Base-by-base conservation (phyloP, 2,113 vertebrate species). In the Trochalopteron elliotii region DNA sequence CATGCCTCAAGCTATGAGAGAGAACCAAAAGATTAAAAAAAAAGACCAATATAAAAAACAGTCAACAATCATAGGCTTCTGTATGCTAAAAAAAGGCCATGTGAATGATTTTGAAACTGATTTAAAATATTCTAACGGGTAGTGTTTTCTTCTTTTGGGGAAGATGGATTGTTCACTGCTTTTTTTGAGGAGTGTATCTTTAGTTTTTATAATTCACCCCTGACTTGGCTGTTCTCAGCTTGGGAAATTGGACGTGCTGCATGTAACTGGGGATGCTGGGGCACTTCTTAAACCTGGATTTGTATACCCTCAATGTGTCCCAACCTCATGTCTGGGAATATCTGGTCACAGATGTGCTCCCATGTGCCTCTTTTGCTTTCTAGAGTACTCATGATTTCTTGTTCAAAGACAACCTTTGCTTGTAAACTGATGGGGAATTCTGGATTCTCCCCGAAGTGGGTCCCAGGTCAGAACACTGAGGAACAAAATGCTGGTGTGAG, bases 1-100 rank as follows among this genome's bases (percentile, higher is more conserved):
- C 52, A 35, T 90, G 72, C 95, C 81, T 94, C 68, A 68, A 87
- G 82, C 93, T 80, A 86, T 55, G 39, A 77, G 57, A 79, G 60
- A 17, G 55, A 92, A 88, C 47, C 31, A 60, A 71, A 93, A 80
- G 42, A 80, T 85, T 59, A 6, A 20, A 27, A 68, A 68, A 76
- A 83, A 50, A 57, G 24, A 27, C 33, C 50, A 67, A 70, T 24
- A 56, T 57, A 81, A 79, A 94, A 83, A 84, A 1, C 19, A 74
- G 33, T 76, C 40, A 69, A 87, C 53, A 85, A 31, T 52, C 5
- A 4, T 39, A 74, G 85, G 27, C 33, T 45, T 95, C 49, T 78
- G 21, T 81, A 42, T 71, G 53, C 60, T 37, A 37, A 56, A 67
- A 80, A 74, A 69, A 55, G 50, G n/a, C 45, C 39, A 28, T 15